Evolutionary conservation across 1,140 invertebrate species (phyloP).

Genomic region (Pseudomyrmex cubaensis): DNA sequence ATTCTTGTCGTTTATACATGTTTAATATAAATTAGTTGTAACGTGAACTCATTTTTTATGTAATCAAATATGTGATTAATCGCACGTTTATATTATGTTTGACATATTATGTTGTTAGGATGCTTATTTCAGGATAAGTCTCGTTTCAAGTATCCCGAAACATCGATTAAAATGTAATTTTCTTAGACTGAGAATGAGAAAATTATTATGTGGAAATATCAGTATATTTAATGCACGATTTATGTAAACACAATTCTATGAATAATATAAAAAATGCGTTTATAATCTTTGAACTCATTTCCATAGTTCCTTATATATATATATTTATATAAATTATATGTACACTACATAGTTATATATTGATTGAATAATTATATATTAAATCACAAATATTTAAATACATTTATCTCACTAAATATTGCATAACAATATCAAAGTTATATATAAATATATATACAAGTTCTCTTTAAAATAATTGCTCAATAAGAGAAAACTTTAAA

Average conservation of each 20-base stretch:
- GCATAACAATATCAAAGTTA: constrained; percentile 11
- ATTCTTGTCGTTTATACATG: too few relatives aligned
- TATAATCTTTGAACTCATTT: background rate
- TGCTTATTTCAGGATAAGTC: constrained; percentile 3
- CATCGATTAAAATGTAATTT: constrained; percentile 11
- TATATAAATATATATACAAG: background rate
- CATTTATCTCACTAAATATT: constrained; percentile 8
- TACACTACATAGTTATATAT: background rate
- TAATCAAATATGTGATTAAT: too few relatives aligned
- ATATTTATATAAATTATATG: constrained; percentile 1
- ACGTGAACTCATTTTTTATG: too few relatives aligned
- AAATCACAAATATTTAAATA: constrained; percentile 34
- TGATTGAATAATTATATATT: background rate
- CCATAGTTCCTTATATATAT: too few relatives aligned
- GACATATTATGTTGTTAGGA: constrained; percentile 8
- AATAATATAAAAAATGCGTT: constrained; percentile 33
- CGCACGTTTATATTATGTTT: constrained; percentile 1
- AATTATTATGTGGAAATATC: constrained; percentile 24
- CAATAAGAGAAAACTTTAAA: constrained; percentile 20
- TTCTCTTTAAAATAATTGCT: background rate
- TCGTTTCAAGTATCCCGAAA: too few relatives aligned
- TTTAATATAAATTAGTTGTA: too few relatives aligned
- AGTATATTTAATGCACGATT: constrained; percentile 37
- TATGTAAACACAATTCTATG: constrained; percentile 21
- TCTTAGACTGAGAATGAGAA: background rate